A percentile compares a stretch with the other conserved stretches of the same genome.
Conservation (phyloP, 2,113 vertebrate genomes). For the Mola mola region DNA sequence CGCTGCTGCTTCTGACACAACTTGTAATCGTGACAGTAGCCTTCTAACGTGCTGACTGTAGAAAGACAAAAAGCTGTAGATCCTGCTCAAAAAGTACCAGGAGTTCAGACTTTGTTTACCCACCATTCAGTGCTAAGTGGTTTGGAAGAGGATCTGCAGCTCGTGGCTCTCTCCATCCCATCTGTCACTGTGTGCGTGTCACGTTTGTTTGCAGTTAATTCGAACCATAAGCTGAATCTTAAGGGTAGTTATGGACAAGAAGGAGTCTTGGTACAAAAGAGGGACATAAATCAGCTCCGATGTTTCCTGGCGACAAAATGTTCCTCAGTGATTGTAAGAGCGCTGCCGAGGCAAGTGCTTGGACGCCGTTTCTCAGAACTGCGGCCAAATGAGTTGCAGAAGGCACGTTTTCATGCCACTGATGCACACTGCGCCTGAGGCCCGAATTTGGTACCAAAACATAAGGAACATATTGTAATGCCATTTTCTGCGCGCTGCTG, state of each 20-base stretch:
- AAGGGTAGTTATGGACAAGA: neutral
- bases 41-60: neutral
- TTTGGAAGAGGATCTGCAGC: slow-evolving; percentile 39
- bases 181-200: slow-evolving; percentile 5
- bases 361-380: slow-evolving; percentile 2
- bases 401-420: slow-evolving; percentile 6
- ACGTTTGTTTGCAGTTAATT: no score
- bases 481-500: slow-evolving; percentile 53
- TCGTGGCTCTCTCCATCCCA: neutral
- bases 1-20: neutral
- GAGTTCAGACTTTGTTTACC: slow-evolving; percentile 21
- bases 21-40: neutral
- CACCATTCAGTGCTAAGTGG: slow-evolving; percentile 14
- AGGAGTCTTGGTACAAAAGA: slow-evolving; percentile 6
- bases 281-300: slow-evolving; percentile 24
- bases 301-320: slow-evolving; percentile 50
- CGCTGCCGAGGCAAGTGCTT: slow-evolving; percentile 29
- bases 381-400: slow-evolving; percentile 21
- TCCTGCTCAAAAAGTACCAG: neutral
- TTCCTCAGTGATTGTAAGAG: slow-evolving; percentile 21
- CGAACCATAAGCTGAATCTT: slow-evolving; percentile 1
- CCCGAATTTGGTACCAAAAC: slow-evolving; percentile 49
- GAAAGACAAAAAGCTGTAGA: neutral
- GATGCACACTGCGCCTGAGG: slow-evolving; percentile 16
- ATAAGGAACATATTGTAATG: slow-evolving; percentile 61